A percentile compares a stretch with the other conserved stretches of the same genome.
Conservation (phyloP, 2,888 invertebrate genomes). For the Gibbula magus region DNA sequence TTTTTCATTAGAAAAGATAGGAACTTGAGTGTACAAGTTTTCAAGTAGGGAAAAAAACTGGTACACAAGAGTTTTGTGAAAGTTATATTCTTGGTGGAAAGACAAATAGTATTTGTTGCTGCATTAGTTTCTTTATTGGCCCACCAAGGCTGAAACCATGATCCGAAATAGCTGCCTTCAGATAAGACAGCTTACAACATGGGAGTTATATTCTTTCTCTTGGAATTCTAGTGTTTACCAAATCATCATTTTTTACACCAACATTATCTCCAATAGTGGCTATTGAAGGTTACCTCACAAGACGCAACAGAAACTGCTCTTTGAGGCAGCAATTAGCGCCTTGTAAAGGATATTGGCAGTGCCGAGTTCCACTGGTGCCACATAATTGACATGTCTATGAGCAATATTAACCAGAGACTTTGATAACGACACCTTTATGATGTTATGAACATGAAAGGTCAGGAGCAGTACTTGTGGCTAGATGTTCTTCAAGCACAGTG, state of each 20-base stretch:
- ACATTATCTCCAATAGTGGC: background rate
- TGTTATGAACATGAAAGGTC: slow-evolving; percentile 6
- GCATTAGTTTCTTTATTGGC: too few species aligned
- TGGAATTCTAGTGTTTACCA: background rate
- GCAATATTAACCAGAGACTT: background rate
- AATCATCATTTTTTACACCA: background rate
- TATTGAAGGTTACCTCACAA: background rate
- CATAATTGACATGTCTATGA: background rate
- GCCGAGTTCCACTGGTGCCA: background rate
- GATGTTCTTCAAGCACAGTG: background rate
- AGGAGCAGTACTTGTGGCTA: background rate
- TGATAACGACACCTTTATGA: background rate
- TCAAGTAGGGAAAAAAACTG: too few species aligned
- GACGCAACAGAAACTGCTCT: background rate
- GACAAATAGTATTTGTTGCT: too few species aligned
- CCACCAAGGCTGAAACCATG: too few species aligned
- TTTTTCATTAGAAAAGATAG: too few species aligned
- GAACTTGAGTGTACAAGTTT: too few species aligned
- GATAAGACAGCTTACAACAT: too few species aligned
- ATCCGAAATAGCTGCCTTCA: too few species aligned
- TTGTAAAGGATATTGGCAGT: background rate
- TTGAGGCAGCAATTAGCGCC: background rate
- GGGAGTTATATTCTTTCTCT: too few species aligned
- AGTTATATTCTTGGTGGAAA: too few species aligned
- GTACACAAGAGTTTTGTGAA: too few species aligned